Percentiles rank a stretch among this genome's conserved stretches.
Evolutionary conservation across 2,888 invertebrate species (phyloP).

Genomic region (Sylvicola cinctus): DNA sequence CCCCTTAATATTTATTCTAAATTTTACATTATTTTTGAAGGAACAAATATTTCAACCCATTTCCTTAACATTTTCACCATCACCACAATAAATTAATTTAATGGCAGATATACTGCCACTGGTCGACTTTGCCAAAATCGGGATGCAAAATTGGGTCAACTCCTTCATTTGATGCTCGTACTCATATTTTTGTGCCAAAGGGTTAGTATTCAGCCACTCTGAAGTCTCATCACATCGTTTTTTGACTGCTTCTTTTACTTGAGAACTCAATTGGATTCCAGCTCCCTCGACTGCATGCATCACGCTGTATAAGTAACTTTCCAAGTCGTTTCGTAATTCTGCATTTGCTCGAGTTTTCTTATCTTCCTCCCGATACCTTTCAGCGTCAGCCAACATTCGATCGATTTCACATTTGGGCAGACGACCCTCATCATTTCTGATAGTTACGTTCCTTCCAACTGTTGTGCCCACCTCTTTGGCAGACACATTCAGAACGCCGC

Average conservation of each 20-base stretch:
- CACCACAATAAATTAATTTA: too few species aligned
- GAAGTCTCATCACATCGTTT: conserved; percentile 81
- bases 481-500: conserved; percentile 92
- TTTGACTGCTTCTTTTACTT: conserved; percentile 68
- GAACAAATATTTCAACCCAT: too few species aligned
- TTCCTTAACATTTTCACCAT: too few species aligned
- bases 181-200: conserved; percentile 83
- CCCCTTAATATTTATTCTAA: too few species aligned
- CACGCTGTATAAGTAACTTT: conserved; percentile 91
- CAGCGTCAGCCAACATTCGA: conserved; percentile 85
- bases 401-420: conserved; percentile 87
- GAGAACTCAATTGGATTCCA: too few species aligned
- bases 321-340: conserved; percentile 65
- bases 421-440: conserved; percentile 83
- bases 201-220: conserved; percentile 65
- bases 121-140: conserved; percentile 85
- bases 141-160: conserved; percentile 76
- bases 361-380: conserved; percentile 71
- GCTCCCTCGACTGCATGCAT: conserved; percentile 92
- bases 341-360: conserved; percentile 67
- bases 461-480: conserved; percentile 86
- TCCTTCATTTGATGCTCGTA: conserved; percentile 92
- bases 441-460: conserved; percentile 78
- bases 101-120: too few species aligned
- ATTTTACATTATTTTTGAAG: too few species aligned